Evolutionary conservation across 2,797 vertebrate species (phyloP).

Genomic region (Okamejei kenojei): DNA sequence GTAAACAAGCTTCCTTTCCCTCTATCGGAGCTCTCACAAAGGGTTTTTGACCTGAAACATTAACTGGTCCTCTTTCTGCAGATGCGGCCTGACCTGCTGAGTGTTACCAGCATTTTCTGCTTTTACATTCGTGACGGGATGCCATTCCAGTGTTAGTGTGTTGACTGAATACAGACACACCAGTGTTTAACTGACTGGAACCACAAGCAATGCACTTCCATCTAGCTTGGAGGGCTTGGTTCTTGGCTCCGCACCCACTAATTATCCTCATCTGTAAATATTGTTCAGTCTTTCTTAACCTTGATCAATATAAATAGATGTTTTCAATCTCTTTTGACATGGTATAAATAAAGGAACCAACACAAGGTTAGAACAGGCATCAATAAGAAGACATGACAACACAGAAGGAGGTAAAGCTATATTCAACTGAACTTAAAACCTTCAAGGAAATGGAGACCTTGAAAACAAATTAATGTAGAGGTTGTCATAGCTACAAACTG

Average conservation of each 20-base stretch:
- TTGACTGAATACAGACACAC: constrained; percentile 51
- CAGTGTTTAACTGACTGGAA: constrained; percentile 47
- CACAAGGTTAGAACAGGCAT: not conserved
- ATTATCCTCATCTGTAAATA: constrained; percentile 48
- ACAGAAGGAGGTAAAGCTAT: not conserved
- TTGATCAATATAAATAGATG: constrained; percentile 46
- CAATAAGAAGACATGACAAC: not conserved
- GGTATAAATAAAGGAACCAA: not conserved
- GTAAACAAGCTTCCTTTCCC: not conserved
- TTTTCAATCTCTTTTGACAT: constrained; percentile 47
- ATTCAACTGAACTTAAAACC: not conserved
- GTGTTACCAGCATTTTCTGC: too few species aligned
- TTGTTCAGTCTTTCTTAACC: constrained; percentile 45
- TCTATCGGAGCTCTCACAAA: too few species aligned
- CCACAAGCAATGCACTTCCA: constrained; percentile 44
- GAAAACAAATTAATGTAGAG: not conserved
- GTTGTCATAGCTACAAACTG: not conserved
- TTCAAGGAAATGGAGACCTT: not conserved
- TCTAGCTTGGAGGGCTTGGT: constrained; percentile 47
- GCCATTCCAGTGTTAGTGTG: constrained; percentile 44
- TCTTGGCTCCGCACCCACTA: constrained; percentile 42
- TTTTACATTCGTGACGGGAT: not conserved
- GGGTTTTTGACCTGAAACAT: too few species aligned
- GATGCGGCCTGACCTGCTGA: too few species aligned
- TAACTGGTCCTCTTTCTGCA: too few species aligned